Conservation (phyloP, 2,113 vertebrate genomes). For the Poeciliopsis prolifica region DNA sequence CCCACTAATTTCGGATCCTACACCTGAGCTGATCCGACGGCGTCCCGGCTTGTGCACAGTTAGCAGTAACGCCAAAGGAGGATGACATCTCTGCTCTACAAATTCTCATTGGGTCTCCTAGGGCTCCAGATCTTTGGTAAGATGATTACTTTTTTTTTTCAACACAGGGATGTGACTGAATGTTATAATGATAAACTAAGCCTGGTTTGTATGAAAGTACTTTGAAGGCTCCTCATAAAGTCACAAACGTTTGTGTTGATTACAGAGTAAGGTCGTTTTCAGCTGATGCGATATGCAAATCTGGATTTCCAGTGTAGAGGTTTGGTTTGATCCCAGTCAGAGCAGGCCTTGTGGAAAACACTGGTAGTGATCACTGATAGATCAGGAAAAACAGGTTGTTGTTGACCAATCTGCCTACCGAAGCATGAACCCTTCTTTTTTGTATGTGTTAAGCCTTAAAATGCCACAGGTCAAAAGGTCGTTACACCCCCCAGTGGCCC, state of each 20-base stretch:
- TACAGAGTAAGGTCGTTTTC: not conserved
- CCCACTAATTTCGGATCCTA: slow-evolving; percentile 21
- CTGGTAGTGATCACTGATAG: slow-evolving; percentile 50
- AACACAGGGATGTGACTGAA: not conserved
- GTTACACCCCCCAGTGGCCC: not conserved
- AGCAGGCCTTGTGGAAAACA: slow-evolving; percentile 46
- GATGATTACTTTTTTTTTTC: not conserved
- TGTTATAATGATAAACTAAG: not conserved
- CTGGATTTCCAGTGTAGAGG: not conserved
- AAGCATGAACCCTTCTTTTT: slow-evolving; percentile 29
- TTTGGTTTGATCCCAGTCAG: not conserved
- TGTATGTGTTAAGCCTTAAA: slow-evolving; percentile 2
- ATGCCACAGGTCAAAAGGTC: not conserved
- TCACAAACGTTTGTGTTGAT: not conserved
- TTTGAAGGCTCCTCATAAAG: not conserved
- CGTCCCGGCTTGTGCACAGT: slow-evolving; percentile 13
- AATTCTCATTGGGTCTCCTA: slow-evolving; percentile 49
- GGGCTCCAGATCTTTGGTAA: slow-evolving; percentile 64
- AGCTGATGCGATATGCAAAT: not conserved
- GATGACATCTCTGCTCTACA: slow-evolving; percentile 61
- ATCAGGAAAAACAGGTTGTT: slow-evolving; percentile 80
- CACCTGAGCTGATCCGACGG: slow-evolving; percentile 32
- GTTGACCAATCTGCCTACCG: slow-evolving; percentile 48
- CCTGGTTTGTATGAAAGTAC: not conserved
- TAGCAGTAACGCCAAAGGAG: slow-evolving; percentile 36